Evolutionary conservation across 2,113 vertebrate genomes (phyloP).

Genomic region (Synodontis membranacea): DNA sequence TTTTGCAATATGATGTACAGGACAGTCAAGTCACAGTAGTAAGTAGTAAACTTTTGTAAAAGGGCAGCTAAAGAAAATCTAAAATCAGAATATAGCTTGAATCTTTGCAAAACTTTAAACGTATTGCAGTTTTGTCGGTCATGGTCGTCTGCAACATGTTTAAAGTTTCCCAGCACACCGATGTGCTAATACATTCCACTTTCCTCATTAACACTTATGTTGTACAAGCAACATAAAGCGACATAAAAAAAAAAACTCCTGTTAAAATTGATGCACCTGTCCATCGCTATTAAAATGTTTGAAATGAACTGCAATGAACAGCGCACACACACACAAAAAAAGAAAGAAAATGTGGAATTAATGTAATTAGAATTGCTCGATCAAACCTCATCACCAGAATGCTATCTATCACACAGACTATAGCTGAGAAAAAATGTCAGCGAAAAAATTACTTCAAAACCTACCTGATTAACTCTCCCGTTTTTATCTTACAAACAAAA

Average conservation of each 20-base stretch:
- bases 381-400: not conserved
- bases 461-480: conserved; percentile 51
- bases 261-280: not conserved
- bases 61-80: conserved; percentile 4
- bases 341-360: not conserved
- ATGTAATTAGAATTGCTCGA: conserved; percentile 1
- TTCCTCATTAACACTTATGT: conserved; percentile 10
- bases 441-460: conserved; percentile 47
- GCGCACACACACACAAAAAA: too few species aligned
- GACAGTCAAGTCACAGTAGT: not conserved
- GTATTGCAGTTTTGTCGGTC: not conserved
- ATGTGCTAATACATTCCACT: not conserved
- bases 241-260: not conserved
- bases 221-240: too few species aligned
- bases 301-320: not conserved
- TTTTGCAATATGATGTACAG: conserved; percentile 33
- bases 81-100: conserved; percentile 1
- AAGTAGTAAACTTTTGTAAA: conserved; percentile 21
- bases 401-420: not conserved
- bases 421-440: conserved; percentile 27
- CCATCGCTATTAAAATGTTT: not conserved
- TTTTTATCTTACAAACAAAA: conserved; percentile 52
- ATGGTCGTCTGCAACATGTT: not conserved
- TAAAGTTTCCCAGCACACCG: not conserved
- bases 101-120: not conserved